phyloP scores from a whole-genome alignment of 2,888 invertebrate genomes.

The Drosophila helvetica region DNA sequence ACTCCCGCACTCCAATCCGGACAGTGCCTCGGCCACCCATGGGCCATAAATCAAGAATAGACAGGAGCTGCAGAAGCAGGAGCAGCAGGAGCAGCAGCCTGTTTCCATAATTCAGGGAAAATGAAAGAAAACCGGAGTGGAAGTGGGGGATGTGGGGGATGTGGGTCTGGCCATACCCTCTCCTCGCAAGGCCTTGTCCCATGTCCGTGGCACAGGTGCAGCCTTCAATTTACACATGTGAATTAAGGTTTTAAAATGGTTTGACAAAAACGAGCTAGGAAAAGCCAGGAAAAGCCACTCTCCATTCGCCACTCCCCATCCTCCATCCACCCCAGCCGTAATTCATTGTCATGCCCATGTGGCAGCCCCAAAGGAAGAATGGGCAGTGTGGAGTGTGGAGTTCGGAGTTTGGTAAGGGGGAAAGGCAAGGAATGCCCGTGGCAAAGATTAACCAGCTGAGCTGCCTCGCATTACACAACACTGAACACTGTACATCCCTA shows the following conservation, averaged over 20 bases:
- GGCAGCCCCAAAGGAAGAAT: slow-evolving; percentile 28
- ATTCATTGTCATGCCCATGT: slow-evolving; percentile 80
- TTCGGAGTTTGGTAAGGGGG: neutral
- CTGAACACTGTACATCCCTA: slow-evolving; percentile 10
- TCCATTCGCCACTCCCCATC: slow-evolving; percentile 1
- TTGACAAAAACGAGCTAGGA: slow-evolving; percentile 61
- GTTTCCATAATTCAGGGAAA: slow-evolving; percentile 64
- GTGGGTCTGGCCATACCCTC: too few species aligned
- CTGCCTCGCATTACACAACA: slow-evolving; percentile 27
- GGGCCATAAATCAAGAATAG: slow-evolving; percentile 76
- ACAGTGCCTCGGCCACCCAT: slow-evolving; percentile 1
- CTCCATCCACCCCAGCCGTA: slow-evolving; percentile 45
- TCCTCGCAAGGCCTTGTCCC: neutral
- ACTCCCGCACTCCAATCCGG: neutral
- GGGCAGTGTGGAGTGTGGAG: neutral
- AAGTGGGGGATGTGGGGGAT: neutral
- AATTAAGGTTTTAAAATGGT: slow-evolving; percentile 80
- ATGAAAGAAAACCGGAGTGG: slow-evolving; percentile 2
- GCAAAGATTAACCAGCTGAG: slow-evolving; percentile 74
- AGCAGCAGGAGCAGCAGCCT: slow-evolving; percentile 33
- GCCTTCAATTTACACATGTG: slow-evolving; percentile 76
- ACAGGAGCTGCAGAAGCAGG: slow-evolving; percentile 56
- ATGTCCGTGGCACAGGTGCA: slow-evolving; percentile 75
- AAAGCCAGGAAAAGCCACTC: slow-evolving; percentile 8
- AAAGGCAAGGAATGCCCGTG: slow-evolving; percentile 36